phyloP scores from a whole-genome alignment of 2,888 invertebrate genomes.

The Pemphredon lugubris region DNA sequence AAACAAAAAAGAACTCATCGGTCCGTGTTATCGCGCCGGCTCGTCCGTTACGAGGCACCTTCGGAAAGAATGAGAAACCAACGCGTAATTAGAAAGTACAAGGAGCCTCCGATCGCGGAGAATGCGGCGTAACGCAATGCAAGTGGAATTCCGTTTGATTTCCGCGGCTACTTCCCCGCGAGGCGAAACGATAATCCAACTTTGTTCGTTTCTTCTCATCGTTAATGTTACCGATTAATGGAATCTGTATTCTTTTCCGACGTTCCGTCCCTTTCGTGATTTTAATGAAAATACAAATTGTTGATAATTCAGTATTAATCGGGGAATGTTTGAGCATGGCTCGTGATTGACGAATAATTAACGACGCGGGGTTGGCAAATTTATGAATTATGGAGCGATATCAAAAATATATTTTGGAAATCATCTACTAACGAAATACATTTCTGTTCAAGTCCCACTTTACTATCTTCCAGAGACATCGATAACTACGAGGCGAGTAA shows the following conservation, averaged over 20 bases:
- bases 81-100: constrained; percentile 66
- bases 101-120: constrained; percentile 57
- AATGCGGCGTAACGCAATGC: constrained; percentile 67
- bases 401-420: too few species aligned
- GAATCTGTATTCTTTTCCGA: neutral
- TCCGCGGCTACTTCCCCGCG: constrained; percentile 53
- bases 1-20: constrained; percentile 53
- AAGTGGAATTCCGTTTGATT: constrained; percentile 65
- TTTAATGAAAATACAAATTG: too few species aligned
- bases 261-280: too few species aligned
- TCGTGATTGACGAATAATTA: too few species aligned
- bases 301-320: too few species aligned
- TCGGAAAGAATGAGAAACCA: constrained; percentile 51
- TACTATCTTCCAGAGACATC: too few species aligned
- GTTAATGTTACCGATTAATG: neutral
- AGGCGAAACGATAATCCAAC: constrained; percentile 10
- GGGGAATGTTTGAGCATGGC: too few species aligned
- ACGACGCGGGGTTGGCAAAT: too few species aligned
- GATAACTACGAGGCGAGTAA: too few species aligned
- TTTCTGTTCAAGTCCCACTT: too few species aligned
- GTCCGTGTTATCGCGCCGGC: constrained; percentile 51
- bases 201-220: neutral
- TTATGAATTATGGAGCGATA: too few species aligned
- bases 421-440: too few species aligned
- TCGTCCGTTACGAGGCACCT: constrained; percentile 50